Evolutionary conservation across 2,888 invertebrate genomes (phyloP).

Genomic region (Ectobius pallidus): DNA sequence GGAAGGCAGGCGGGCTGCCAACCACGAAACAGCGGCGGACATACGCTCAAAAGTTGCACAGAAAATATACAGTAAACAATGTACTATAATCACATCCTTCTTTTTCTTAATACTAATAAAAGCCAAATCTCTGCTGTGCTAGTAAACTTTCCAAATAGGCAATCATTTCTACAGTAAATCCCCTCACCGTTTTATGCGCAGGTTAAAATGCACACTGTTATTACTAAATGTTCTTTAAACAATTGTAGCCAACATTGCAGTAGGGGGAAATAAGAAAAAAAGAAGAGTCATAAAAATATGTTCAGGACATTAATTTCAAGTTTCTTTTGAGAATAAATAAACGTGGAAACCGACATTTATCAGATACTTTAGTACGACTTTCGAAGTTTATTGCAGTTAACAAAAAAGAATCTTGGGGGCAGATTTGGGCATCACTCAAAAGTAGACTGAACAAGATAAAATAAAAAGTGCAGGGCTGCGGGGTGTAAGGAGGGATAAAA

Average conservation of each 20-base stretch:
- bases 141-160: too few species aligned
- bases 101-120: too few species aligned
- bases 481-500: too few species aligned
- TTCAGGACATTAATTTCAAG: not conserved
- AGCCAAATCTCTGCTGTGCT: too few species aligned
- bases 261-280: too few species aligned
- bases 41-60: too few species aligned
- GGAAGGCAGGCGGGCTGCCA: too few species aligned
- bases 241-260: not conserved
- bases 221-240: not conserved
- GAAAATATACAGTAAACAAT: too few species aligned
- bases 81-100: too few species aligned
- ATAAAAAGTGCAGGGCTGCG: not conserved
- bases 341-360: not conserved
- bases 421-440: conserved; percentile 6
- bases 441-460: not conserved
- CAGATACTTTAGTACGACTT: conserved; percentile 8
- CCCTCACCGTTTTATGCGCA: not conserved
- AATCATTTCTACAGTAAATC: too few species aligned
- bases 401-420: not conserved
- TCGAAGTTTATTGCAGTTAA: conserved; percentile 13
- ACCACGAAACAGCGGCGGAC: too few species aligned
- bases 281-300: too few species aligned
- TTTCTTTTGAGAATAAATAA: not conserved
- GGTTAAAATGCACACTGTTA: not conserved